These are phyloP conservation scores for Sussaba pulchella DNA, from an alignment of 2,888 invertebrate species.

Conservation along the genomic window DNA sequence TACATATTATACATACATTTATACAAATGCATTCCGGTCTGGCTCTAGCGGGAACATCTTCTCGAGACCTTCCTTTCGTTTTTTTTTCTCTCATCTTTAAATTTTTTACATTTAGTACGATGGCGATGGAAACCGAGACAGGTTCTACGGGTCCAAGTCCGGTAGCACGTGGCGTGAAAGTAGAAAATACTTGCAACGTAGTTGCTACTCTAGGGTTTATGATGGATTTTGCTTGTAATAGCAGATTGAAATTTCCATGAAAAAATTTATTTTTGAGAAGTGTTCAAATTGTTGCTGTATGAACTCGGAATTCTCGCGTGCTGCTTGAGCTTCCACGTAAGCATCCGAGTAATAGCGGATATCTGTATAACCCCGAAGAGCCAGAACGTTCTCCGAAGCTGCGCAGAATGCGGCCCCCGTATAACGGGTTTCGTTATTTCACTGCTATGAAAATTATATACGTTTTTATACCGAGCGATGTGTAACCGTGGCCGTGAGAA, in stretches of 20 bases:
- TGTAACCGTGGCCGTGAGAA: slow-evolving; percentile 57
- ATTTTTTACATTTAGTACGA: neutral
- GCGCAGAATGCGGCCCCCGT: slow-evolving; percentile 54
- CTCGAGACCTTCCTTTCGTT: neutral
- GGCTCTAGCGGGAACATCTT: neutral
- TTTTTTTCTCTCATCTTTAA: neutral
- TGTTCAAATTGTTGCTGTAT: neutral
- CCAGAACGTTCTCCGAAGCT: slow-evolving; percentile 45
- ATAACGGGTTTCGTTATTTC: slow-evolving; percentile 67
- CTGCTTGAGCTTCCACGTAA: neutral
- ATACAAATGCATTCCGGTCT: neutral
- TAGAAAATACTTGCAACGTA: slow-evolving; percentile 5
- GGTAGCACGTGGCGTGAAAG: neutral
- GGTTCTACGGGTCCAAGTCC: neutral
- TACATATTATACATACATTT: too few species aligned
- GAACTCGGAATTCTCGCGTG: slow-evolving; percentile 21
- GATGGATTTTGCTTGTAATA: neutral
- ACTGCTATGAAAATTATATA: slow-evolving; percentile 64
- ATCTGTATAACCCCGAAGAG: slow-evolving; percentile 32
- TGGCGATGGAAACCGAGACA: neutral
- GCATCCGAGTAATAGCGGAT: slow-evolving; percentile 36
- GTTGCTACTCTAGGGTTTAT: neutral
- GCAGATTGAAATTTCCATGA: neutral
- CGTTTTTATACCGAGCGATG: slow-evolving; percentile 19
- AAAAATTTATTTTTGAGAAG: neutral